Evolutionary conservation across 2,113 vertebrate genomes (phyloP).

Genomic region (Forbesichthys agassizii): DNA sequence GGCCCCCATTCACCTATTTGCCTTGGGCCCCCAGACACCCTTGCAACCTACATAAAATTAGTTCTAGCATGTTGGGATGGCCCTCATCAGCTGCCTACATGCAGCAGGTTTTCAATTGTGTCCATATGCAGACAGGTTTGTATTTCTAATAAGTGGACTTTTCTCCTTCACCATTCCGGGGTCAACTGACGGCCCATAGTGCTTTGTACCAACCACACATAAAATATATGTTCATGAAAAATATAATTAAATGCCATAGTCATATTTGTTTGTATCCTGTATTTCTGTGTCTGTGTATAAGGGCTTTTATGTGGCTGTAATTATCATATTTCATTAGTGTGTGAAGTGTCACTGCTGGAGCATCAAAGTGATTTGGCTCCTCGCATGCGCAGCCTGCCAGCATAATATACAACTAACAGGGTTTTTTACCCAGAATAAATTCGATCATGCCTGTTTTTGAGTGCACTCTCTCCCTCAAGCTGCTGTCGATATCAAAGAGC

Average conservation of each 20-base stretch:
- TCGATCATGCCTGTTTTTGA: slow-evolving; percentile 80
- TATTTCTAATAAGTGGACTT: slow-evolving; percentile 70
- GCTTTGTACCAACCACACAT: slow-evolving; percentile 69
- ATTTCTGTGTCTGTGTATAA: slow-evolving; percentile 50
- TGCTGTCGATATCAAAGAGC: slow-evolving; percentile 84
- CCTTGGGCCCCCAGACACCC: no score
- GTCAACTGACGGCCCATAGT: slow-evolving; percentile 66
- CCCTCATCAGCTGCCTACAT: no score
- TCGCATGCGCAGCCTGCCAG: slow-evolving; percentile 66
- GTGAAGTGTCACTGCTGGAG: slow-evolving; percentile 74
- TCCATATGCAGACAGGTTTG: slow-evolving; percentile 20
- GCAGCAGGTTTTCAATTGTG: not conserved
- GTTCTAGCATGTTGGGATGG: no score
- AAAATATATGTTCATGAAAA: slow-evolving; percentile 77
- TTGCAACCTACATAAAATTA: no score
- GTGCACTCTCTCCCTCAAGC: slow-evolving; percentile 82
- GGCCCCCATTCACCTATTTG: no score
- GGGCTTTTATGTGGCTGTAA: slow-evolving; percentile 78
- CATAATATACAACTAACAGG: slow-evolving; percentile 70
- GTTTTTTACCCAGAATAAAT: slow-evolving; percentile 76
- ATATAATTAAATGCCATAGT: slow-evolving; percentile 77
- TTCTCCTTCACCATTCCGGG: slow-evolving; percentile 50
- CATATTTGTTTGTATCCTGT: slow-evolving; percentile 76
- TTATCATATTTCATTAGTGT: slow-evolving; percentile 82
- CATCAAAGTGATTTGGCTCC: slow-evolving; percentile 77